Base-by-base conservation (phyloP, 2,888 invertebrate genomes). In the Harpalus rufipes region DNA sequence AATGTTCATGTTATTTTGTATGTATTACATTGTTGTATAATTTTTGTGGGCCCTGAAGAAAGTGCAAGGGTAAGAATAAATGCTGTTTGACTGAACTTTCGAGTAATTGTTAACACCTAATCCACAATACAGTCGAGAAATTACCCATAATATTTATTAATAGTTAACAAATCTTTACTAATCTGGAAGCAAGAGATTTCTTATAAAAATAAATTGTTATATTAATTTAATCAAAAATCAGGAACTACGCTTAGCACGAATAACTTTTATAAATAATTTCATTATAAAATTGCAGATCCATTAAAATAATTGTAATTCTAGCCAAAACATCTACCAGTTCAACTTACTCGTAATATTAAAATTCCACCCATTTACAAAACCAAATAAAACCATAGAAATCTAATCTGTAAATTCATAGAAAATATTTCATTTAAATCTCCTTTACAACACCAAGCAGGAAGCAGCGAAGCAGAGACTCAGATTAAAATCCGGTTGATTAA, bases 401-500 rank as follows among this genome's bases (percentile, higher is more conserved):
- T 44, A 74, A 74, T 3, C 72, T 16, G 44, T 74, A 51, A 51
- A 51, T 51, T 51, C 44, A 18, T 44, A 74, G 72, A 44, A 74
- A 74, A 68, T 44, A 44, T 74, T 74, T 74, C 72, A 74, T 74
- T 74, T 74, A 74, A 74, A 12, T 16, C 18, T 10, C 41, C 16
- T 16, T 18, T 41, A 74, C 72, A 74, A 44, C 32, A 56, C 44
- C 18, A 44, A 32, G 68, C 44, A 39, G 44, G 18, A 44, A 32
- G 68, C 72, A 39, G 44, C 39, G 32, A 10, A 32, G 72, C 39
- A 32, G 16, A 21, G 14, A 78, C 78, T n/a, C 78, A 78, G 81
- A 81, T 81, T 81, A 81, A 63, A 81, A 63, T 25, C 63, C 81
- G 44, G 44, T 51, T 81, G 81, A 81, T 81, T 63, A 81, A 61